Evolutionary conservation across 2,888 invertebrate species (phyloP).

Genomic region (Cerastis leucographa): DNA sequence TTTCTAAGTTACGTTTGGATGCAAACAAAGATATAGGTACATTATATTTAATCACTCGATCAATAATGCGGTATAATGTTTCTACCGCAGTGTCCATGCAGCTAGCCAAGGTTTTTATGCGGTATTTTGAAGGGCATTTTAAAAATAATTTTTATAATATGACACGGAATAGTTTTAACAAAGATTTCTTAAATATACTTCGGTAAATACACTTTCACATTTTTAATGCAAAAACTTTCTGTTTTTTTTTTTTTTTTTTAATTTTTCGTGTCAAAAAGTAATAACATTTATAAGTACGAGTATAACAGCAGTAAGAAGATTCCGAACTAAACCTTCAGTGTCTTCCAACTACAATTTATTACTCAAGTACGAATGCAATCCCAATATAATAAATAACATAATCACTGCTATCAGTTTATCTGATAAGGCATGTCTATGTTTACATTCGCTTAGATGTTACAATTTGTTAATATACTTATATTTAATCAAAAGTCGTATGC

Average conservation of each 20-base stretch:
- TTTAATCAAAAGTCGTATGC: not conserved
- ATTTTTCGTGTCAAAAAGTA: not conserved
- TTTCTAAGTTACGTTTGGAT: slow-evolving; percentile 38
- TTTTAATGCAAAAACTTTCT: too few relatives aligned
- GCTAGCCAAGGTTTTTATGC: slow-evolving; percentile 30
- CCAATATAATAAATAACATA: slow-evolving; percentile 33
- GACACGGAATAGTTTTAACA: not conserved
- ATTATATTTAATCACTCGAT: slow-evolving; percentile 13
- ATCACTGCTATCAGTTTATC: slow-evolving; percentile 34
- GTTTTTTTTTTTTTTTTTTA: too few relatives aligned
- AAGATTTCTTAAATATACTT: too few relatives aligned
- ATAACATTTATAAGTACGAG: too few relatives aligned
- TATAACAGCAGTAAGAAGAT: too few relatives aligned
- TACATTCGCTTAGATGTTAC: not conserved
- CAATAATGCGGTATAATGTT: slow-evolving; percentile 39
- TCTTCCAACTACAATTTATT: not conserved
- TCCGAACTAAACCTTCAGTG: not conserved
- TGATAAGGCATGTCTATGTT: slow-evolving; percentile 42
- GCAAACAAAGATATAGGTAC: slow-evolving; percentile 37
- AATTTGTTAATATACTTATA: not conserved
- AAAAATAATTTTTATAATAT: not conserved
- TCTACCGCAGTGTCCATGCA: slow-evolving; percentile 37
- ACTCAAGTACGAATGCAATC: not conserved
- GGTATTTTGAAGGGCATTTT: slow-evolving; percentile 6
- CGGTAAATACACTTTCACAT: too few relatives aligned